Evolutionary conservation across 1,140 invertebrate genomes (phyloP).

Genomic region (Mactra quadrangularis): DNA sequence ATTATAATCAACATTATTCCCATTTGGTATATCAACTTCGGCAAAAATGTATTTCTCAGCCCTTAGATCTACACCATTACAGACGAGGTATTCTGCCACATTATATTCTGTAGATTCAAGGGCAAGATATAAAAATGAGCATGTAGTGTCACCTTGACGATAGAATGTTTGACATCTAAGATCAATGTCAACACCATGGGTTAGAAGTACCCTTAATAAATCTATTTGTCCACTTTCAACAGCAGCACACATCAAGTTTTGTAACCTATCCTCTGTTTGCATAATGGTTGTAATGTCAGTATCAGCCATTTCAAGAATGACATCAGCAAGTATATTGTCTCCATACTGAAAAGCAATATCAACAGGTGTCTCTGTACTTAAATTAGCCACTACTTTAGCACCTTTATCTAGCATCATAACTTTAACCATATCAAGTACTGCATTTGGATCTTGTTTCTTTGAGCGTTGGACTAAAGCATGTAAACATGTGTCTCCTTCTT

Average conservation of each 20-base stretch:
- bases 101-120: constrained; percentile 16
- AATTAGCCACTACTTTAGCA: background rate
- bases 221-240: background rate
- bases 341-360: constrained; percentile 43
- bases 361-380: constrained; percentile 12
- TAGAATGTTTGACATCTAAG: background rate
- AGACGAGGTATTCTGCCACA: constrained; percentile 35
- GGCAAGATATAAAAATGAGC: constrained; percentile 1
- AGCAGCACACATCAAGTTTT: background rate
- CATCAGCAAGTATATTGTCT: constrained; percentile 35
- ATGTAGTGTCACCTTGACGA: background rate
- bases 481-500: constrained; percentile 15
- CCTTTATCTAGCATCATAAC: constrained; percentile 22
- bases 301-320: constrained; percentile 29
- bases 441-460: constrained; percentile 3
- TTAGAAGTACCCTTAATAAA: constrained; percentile 21
- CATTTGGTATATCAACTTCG: background rate
- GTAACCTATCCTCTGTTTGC: background rate
- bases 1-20: background rate
- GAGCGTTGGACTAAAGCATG: constrained; percentile 33
- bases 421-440: background rate
- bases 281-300: background rate
- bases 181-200: constrained; percentile 47
- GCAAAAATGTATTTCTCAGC: constrained; percentile 23
- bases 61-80: constrained; percentile 38